Base-by-base conservation (phyloP, 2,888 invertebrate species). In the Rhingia campestris region DNA sequence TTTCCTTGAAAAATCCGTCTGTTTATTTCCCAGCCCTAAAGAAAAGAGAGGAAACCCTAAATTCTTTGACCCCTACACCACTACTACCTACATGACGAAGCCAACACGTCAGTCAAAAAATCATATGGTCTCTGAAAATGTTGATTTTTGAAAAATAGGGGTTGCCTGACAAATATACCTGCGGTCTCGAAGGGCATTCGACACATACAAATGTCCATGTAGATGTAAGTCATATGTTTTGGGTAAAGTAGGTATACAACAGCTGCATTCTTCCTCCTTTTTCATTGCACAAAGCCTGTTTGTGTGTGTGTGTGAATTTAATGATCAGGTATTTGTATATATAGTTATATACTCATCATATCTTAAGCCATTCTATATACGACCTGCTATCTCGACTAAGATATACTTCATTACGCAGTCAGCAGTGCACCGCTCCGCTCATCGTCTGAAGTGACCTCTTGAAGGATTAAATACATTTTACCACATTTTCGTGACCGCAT, bases 361-460 rank as follows among this genome's bases (percentile, higher is more conserved):
- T 43, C 22, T 64, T 4, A 6, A 4, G 22, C 22, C 22, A 22
- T 22, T 5, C 35, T 69, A 76, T 64, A 70, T 64, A 64, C 45
- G 49, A 72, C 72, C 72, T 79, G 72, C 58, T 47, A 39, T 3
- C 22, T 22, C n/a, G 7, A 22, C 14, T 56, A n/a, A 43, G 5
- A 32, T 47, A 10, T 33, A 51, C 53, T 22, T 72, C 81, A 76
- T 53, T 81, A 47, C 35, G 22, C 32, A 41, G 53, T 51, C 54
- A 61, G 37, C 80, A 51, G 56, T 74, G 67, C 80, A 80, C 22
- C 49, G 10, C 10, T 49, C 59, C 22, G 22, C 70, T 56, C 63
- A 64, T 45, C n/a, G n/a, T n/a, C 39, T 54, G 45, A 58, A 51
- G 53, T 53, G n/a, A 30, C 37, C 7, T 47, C 12, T n/a, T 10